Percentiles rank a stretch among this genome's conserved stretches.
Conservation (phyloP, 23 tunicate species). For the Ascidia mentula region DNA sequence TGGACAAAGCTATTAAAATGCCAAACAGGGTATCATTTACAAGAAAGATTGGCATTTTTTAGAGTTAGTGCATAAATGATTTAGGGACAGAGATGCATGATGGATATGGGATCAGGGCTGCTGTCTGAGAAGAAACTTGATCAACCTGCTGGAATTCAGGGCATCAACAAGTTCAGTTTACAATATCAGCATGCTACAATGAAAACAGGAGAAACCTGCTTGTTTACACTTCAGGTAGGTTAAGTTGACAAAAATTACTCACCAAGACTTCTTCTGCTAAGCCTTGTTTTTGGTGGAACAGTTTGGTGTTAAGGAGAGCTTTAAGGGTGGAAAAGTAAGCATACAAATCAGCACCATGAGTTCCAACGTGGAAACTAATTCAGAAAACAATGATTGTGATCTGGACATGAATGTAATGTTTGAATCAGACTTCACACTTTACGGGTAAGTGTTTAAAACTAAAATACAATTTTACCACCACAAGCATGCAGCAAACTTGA, state of each 20-base stretch:
- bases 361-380: conserved; percentile 18
- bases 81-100: conserved; percentile 13
- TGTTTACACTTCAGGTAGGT: conserved; percentile 25
- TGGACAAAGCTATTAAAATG: no score
- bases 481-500: not conserved
- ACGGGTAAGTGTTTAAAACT: conserved; percentile 19
- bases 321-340: conserved; percentile 15
- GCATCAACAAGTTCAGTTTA: not conserved
- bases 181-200: conserved; percentile 1
- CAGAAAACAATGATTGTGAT: conserved; percentile 8
- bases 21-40: no score
- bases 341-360: not conserved
- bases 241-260: not conserved
- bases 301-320: conserved; percentile 43
- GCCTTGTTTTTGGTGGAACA: not conserved
- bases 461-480: not conserved
- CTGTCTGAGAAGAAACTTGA: not conserved
- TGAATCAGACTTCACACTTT: conserved; percentile 8
- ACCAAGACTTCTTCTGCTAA: not conserved
- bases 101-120: not conserved
- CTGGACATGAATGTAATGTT: conserved; percentile 1
- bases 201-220: conserved; percentile 9
- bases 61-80: no score
- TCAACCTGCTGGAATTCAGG: not conserved
- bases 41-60: no score